phyloP scores from a whole-genome alignment of 1,140 invertebrate species.

The Hypothenemus hampei region DNA sequence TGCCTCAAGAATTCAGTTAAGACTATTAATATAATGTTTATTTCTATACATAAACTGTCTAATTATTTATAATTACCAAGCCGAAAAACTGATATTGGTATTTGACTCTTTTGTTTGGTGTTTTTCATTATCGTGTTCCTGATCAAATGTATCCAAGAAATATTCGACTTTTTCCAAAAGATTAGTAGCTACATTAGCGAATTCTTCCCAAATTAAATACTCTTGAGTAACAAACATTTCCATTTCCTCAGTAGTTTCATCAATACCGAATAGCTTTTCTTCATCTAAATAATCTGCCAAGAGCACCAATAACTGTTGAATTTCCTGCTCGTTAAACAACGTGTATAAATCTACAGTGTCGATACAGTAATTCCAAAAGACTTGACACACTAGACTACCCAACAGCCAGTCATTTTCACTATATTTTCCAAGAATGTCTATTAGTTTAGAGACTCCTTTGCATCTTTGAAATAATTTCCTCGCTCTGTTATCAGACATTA shows the following conservation, averaged over 20 bases:
- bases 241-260: slow-evolving; percentile 36
- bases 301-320: slow-evolving; percentile 51
- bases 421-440: slow-evolving; percentile 52
- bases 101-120: slow-evolving; percentile 36
- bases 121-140: slow-evolving; percentile 31
- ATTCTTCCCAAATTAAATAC: slow-evolving; percentile 57
- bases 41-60: not conserved
- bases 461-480: slow-evolving; percentile 49
- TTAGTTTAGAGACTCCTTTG: slow-evolving; percentile 49
- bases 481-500: slow-evolving; percentile 60
- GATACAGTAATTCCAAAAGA: slow-evolving; percentile 67
- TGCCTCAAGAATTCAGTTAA: slow-evolving; percentile 36
- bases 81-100: slow-evolving; percentile 43
- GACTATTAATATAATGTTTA: not conserved
- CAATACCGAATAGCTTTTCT: slow-evolving; percentile 46
- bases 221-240: slow-evolving; percentile 41
- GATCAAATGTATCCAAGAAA: slow-evolving; percentile 43
- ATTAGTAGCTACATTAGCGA: slow-evolving; percentile 59
- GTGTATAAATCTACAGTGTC: slow-evolving; percentile 50
- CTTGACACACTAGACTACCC: slow-evolving; percentile 58
- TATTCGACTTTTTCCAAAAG: slow-evolving; percentile 52
- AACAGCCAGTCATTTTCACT: slow-evolving; percentile 58
- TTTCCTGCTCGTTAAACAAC: slow-evolving; percentile 49
- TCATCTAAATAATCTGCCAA: slow-evolving; percentile 56
- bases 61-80: slow-evolving; percentile 34